Conservation (phyloP, 1,140 invertebrate genomes). For the Delia radicum region DNA sequence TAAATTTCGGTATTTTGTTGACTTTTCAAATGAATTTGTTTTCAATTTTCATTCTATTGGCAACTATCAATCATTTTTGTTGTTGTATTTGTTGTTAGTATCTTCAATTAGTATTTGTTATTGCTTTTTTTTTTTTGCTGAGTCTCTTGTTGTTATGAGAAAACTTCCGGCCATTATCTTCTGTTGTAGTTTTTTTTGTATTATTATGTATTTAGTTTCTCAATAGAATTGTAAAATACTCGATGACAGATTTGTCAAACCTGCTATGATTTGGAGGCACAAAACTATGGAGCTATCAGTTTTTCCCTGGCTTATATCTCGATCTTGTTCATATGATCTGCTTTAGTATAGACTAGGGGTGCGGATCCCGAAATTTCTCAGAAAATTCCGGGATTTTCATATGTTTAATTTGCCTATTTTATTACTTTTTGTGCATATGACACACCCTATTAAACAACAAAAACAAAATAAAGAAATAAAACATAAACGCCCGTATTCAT, state of each 20-base stretch:
- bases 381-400: too few species aligned
- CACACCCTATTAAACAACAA: too few species aligned
- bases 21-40: slow-evolving; percentile 4
- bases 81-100: neutral
- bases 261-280: too few species aligned
- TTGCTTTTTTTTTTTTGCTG: neutral
- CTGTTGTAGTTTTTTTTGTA: neutral
- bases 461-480: too few species aligned
- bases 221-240: neutral
- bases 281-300: too few species aligned
- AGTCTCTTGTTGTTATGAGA: slow-evolving; percentile 8
- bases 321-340: too few species aligned
- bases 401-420: too few species aligned
- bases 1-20: neutral
- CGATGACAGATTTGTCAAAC: neutral
- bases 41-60: slow-evolving; percentile 15
- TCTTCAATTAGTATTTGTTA: neutral
- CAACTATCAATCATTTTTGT: slow-evolving; percentile 17
- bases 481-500: too few species aligned
- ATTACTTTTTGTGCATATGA: too few species aligned
- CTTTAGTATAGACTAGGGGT: too few species aligned
- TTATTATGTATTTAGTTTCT: neutral
- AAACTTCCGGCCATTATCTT: slow-evolving; percentile 20
- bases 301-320: too few species aligned
- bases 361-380: too few species aligned